A percentile compares a stretch with the other conserved stretches of the same genome.
These are phyloP conservation scores for Sisyra terminalis DNA, from an alignment of 2,888 invertebrate species.

Conservation along the genomic window DNA sequence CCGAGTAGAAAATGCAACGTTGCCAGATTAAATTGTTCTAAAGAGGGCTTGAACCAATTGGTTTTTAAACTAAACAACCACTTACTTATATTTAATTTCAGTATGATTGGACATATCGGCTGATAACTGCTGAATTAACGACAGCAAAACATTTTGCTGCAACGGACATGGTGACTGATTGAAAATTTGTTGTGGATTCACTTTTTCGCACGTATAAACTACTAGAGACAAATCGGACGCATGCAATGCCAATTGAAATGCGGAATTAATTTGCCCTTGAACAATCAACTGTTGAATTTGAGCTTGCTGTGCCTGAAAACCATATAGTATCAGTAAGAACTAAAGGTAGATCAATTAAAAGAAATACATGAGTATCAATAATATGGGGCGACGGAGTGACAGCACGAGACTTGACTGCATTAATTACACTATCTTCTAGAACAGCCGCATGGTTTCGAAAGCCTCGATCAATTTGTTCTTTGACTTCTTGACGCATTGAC, in stretches of 20 bases:
- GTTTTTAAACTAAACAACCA: too few species aligned
- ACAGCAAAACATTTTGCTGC: slow-evolving; percentile 77
- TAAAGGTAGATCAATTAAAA: too few species aligned
- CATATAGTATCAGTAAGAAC: too few species aligned
- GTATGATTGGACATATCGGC: slow-evolving; percentile 76
- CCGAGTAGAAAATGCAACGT: too few species aligned
- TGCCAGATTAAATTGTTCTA: too few species aligned
- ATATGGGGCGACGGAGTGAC: slow-evolving; percentile 55
- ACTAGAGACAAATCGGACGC: slow-evolving; percentile 80
- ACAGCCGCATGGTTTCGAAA: slow-evolving; percentile 41
- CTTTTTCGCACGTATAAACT: slow-evolving; percentile 70
- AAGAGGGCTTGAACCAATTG: too few species aligned
- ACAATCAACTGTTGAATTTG: slow-evolving; percentile 50
- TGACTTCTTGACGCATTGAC: slow-evolving; percentile 21
- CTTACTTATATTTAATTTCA: slow-evolving; percentile 63
- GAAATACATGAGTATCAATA: slow-evolving; percentile 31
- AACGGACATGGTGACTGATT: slow-evolving; percentile 50
- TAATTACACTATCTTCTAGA: slow-evolving; percentile 38
- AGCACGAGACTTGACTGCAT: slow-evolving; percentile 48
- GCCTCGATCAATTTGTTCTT: slow-evolving; percentile 27
- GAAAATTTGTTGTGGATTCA: slow-evolving; percentile 67
- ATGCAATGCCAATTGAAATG: slow-evolving; percentile 79
- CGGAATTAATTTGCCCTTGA: slow-evolving; percentile 65
- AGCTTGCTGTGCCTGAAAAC: slow-evolving; percentile 38
- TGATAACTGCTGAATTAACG: slow-evolving; percentile 86